These are phyloP conservation scores for Sparus aurata DNA, from an alignment of 2,797 vertebrate species.

Conservation along the genomic window DNA sequence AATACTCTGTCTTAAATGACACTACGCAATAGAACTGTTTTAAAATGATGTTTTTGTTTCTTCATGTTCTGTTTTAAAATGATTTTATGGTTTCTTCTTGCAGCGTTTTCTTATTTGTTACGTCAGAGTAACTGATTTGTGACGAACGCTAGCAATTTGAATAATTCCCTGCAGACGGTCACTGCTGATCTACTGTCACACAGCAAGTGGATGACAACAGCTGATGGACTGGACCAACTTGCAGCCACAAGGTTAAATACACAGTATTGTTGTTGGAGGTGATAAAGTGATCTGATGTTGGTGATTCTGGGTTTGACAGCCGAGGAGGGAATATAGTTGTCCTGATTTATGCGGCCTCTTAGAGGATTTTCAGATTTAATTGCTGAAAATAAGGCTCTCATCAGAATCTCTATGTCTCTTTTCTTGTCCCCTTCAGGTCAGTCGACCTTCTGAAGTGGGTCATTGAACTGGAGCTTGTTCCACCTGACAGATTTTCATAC, in stretches of 20 bases:
- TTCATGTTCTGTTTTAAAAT: too few species aligned
- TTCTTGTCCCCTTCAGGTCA: background rate
- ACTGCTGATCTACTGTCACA: background rate
- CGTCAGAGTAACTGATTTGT: background rate
- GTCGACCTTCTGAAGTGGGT: background rate
- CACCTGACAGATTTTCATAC: background rate
- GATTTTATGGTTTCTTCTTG: too few species aligned
- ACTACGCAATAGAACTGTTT: too few species aligned
- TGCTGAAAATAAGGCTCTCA: background rate
- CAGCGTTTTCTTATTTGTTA: too few species aligned
- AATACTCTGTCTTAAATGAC: background rate
- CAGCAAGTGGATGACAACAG: background rate
- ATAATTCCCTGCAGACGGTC: too few species aligned
- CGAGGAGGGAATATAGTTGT: too few species aligned
- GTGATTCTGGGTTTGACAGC: background rate
- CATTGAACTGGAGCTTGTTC: conserved; percentile 5
- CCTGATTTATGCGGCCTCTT: too few species aligned
- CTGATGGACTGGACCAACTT: background rate
- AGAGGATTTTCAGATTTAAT: too few species aligned
- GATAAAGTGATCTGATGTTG: background rate
- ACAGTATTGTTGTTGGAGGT: background rate
- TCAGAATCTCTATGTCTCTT: background rate
- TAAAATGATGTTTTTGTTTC: too few species aligned
- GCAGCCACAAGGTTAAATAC: background rate
- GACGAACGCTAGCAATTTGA: background rate